These are phyloP conservation scores for Boulengeromyrus knoepffleri DNA, from an alignment of 2,113 vertebrate genomes.

Conservation along the genomic window DNA sequence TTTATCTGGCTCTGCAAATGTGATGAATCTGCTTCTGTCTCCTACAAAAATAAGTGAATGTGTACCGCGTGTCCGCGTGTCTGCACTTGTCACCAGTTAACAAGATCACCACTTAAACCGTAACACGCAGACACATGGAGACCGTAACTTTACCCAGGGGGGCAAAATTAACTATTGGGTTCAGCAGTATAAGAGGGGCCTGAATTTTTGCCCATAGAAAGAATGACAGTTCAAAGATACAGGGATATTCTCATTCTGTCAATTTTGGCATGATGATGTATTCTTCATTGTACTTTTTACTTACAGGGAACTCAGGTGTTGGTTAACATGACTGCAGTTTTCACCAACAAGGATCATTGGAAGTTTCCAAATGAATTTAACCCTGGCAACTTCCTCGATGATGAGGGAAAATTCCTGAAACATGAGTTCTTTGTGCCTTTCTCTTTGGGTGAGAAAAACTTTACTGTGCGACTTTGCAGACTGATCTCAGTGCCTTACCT, in stretches of 20 bases:
- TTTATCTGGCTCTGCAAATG: neutral
- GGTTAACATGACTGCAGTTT: slow-evolving; percentile 48
- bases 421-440: neutral
- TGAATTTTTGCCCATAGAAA: neutral
- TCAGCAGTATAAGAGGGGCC: neutral
- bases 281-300: neutral
- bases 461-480: neutral
- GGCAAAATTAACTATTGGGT: neutral
- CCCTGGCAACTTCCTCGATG: slow-evolving; percentile 35
- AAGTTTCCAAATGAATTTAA: slow-evolving; percentile 58
- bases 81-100: neutral
- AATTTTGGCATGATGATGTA: neutral
- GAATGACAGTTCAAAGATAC: neutral
- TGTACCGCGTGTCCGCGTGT: neutral
- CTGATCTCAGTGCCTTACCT: neutral
- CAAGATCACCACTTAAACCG: neutral
- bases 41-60: neutral
- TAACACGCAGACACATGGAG: neutral
- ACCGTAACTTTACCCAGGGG: neutral
- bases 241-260: neutral
- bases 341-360: slow-evolving; percentile 54
- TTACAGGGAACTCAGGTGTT: slow-evolving; percentile 56
- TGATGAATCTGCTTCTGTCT: neutral
- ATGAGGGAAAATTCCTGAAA: neutral
- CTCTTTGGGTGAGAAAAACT: neutral